These are phyloP conservation scores for Eutrigla gurnardus DNA, from an alignment of 2,797 vertebrate species.

Conservation along the genomic window DNA sequence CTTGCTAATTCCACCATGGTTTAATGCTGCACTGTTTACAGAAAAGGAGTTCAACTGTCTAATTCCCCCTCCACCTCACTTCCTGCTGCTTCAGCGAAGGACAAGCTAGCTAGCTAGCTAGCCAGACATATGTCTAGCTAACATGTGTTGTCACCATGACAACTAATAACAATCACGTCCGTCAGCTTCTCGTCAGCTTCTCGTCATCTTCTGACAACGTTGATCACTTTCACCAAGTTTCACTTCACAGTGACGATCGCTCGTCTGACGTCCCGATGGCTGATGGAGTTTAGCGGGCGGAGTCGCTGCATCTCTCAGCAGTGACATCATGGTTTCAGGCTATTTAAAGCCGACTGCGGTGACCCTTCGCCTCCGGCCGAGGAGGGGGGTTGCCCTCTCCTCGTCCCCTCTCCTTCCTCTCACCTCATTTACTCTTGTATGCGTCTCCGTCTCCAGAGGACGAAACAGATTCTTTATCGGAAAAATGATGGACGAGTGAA, in stretches of 20 bases:
- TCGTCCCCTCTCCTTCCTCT: slow-evolving; percentile 30
- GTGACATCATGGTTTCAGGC: slow-evolving; percentile 78
- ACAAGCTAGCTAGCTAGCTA: no score
- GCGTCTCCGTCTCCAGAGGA: background rate
- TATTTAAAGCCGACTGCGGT: slow-evolving; percentile 74
- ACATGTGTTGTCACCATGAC: no score
- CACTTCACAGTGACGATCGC: background rate
- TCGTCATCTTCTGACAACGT: no score
- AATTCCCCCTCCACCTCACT: no score
- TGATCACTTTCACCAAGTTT: no score
- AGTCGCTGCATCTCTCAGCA: slow-evolving; percentile 39
- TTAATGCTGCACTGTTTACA: no score
- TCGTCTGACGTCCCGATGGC: slow-evolving; percentile 37
- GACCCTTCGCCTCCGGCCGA: slow-evolving; percentile 59
- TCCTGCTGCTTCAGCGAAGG: no score
- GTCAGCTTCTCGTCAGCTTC: no score
- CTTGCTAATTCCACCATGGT: no score
- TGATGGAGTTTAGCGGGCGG: slow-evolving; percentile 51
- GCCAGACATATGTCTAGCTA: no score
- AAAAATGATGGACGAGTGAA: background rate
- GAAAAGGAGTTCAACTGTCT: no score
- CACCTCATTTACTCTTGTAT: slow-evolving; percentile 33
- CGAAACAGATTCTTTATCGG: background rate
- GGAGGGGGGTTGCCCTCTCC: slow-evolving; percentile 62
- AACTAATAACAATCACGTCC: no score